Percentiles rank a stretch among this genome's conserved stretches.
phyloP scores from a whole-genome alignment of 2,797 vertebrate genomes.

The Melanotaenia parkinsoni region DNA sequence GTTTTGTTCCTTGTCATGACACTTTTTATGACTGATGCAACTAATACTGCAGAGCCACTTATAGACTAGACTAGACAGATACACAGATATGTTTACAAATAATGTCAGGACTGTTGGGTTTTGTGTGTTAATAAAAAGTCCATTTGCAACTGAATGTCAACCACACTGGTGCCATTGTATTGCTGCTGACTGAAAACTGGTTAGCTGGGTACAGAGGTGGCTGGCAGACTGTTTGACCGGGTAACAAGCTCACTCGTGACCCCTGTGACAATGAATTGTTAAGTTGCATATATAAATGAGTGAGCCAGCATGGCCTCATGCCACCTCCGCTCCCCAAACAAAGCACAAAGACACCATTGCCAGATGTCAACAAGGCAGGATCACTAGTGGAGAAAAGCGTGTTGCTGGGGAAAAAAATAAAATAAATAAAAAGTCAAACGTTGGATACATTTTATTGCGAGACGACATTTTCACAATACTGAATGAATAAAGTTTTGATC shows the following conservation, averaged over 20 bases:
- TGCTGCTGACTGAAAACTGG: constrained; percentile 43
- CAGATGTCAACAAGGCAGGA: constrained; percentile 45
- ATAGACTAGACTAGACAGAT: no score
- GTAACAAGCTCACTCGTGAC: constrained; percentile 66
- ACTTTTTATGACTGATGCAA: no score
- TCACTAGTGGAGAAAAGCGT: neutral
- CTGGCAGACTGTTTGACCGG: constrained; percentile 64
- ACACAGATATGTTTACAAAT: constrained; percentile 23
- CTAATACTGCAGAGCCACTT: no score
- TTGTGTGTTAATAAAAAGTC: constrained; percentile 42
- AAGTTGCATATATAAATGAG: constrained; percentile 53
- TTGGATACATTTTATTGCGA: neutral
- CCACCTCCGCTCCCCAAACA: constrained; percentile 38
- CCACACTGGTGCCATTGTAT: constrained; percentile 70
- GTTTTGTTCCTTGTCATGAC: no score
- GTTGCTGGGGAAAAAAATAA: neutral
- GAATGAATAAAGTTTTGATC: neutral
- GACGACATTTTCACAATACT: neutral
- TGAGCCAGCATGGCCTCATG: constrained; percentile 58
- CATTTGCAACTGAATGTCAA: constrained; percentile 33
- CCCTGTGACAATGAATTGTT: constrained; percentile 67
- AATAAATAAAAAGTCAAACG: neutral
- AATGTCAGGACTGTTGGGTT: constrained; percentile 12
- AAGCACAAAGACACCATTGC: constrained; percentile 26
- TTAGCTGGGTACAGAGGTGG: constrained; percentile 52